These are phyloP conservation scores for Rousettus madagascariensis DNA, from an alignment of 2,797 vertebrate genomes.

Conservation along the genomic window DNA sequence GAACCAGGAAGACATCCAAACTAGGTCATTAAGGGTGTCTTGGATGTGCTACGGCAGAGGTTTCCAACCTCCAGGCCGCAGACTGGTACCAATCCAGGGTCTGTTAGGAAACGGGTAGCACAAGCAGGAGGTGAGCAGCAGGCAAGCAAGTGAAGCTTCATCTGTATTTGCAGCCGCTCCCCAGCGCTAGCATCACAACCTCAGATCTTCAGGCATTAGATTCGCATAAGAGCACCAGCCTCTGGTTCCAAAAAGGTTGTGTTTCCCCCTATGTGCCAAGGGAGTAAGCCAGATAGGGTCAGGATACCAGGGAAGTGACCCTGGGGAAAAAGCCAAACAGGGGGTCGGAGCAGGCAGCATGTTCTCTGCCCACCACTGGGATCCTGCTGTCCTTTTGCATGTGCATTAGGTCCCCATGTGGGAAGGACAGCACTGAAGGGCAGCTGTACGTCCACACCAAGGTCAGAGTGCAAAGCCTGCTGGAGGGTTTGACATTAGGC, in stretches of 20 bases:
- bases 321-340: accelerated
- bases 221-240: too few relatives aligned
- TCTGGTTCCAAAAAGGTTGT: too few relatives aligned
- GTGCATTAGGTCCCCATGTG: accelerated
- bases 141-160: too few relatives aligned
- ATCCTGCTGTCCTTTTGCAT: neutral
- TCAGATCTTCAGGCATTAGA: too few relatives aligned
- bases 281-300: neutral
- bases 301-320: neutral
- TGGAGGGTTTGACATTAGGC: too few relatives aligned
- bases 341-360: accelerated
- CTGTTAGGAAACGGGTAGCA: too few relatives aligned
- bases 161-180: too few relatives aligned
- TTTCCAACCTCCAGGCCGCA: too few relatives aligned
- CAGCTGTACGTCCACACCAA: neutral
- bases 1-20: neutral
- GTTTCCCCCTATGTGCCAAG: neutral
- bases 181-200: too few relatives aligned
- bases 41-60: neutral
- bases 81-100: too few relatives aligned
- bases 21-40: neutral
- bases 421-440: neutral
- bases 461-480: neutral
- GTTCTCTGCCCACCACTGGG: neutral
- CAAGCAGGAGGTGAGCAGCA: too few relatives aligned